Conservation (phyloP, 2,113 vertebrate genomes). For the Acanthisitta chloris region DNA sequence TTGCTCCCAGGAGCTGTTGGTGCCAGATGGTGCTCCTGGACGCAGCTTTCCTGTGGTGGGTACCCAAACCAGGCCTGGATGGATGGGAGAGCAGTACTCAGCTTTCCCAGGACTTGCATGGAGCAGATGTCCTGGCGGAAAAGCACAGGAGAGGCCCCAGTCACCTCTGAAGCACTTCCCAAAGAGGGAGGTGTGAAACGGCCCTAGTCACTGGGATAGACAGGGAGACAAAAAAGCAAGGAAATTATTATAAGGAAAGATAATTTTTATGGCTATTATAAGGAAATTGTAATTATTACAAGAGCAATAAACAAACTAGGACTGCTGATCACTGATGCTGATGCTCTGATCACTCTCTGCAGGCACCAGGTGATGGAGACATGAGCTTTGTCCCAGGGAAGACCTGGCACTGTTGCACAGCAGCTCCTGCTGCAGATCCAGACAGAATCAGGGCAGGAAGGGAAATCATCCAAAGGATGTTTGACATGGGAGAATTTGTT, state of each 20-base stretch:
- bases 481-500: constrained; percentile 3
- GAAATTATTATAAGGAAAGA: neutral
- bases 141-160: neutral
- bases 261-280: neutral
- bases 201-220: neutral
- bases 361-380: neutral
- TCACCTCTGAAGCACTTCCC: neutral
- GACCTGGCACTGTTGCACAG: neutral
- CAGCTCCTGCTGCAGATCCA: neutral
- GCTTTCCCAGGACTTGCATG: neutral
- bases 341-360: too few species aligned
- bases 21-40: neutral
- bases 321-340: neutral
- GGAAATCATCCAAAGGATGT: constrained; percentile 5
- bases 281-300: neutral
- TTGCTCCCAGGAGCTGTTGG: neutral
- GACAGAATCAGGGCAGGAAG: constrained; percentile 26
- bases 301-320: too few species aligned
- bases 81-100: neutral
- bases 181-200: neutral
- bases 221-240: neutral
- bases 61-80: neutral
- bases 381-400: neutral
- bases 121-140: neutral
- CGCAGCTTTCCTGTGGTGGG: neutral